phyloP scores from a whole-genome alignment of 64 coral and sea anemone genomes.

The Pachyseris speciosa region DNA sequence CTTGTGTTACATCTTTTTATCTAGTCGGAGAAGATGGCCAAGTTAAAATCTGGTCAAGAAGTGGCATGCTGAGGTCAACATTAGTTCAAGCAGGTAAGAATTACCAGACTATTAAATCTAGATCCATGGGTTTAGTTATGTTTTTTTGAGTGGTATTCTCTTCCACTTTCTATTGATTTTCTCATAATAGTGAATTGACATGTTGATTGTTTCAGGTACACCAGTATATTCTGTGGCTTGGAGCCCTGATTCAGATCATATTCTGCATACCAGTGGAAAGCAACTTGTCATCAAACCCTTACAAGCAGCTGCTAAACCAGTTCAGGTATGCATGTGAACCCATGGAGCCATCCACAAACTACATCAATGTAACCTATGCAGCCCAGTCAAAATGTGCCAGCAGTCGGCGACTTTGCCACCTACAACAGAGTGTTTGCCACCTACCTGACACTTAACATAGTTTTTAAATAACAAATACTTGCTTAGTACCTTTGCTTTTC shows the following conservation, averaged over 20 bases:
- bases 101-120: too few species aligned
- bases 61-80: conserved; percentile 98
- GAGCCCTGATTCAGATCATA: conserved; percentile 98
- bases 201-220: conserved; percentile 49
- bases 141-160: too few species aligned
- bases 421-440: too few species aligned
- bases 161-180: too few species aligned
- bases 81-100: conserved; percentile 89
- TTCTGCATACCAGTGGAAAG: conserved; percentile 92
- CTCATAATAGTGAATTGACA: neutral
- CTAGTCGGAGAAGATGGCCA: conserved; percentile 99
- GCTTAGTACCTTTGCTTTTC: too few species aligned
- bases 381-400: too few species aligned
- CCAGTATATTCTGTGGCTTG: conserved; percentile 95
- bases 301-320: conserved; percentile 98
- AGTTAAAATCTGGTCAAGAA: conserved; percentile 98
- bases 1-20: neutral
- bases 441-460: too few species aligned
- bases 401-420: too few species aligned
- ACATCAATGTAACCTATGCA: too few species aligned
- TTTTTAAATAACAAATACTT: too few species aligned
- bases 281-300: conserved; percentile 97
- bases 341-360: neutral
- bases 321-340: conserved; percentile 61
- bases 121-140: too few species aligned